Conservation (phyloP, 2,113 vertebrate genomes). For the Spheniscus mendiculus region DNA sequence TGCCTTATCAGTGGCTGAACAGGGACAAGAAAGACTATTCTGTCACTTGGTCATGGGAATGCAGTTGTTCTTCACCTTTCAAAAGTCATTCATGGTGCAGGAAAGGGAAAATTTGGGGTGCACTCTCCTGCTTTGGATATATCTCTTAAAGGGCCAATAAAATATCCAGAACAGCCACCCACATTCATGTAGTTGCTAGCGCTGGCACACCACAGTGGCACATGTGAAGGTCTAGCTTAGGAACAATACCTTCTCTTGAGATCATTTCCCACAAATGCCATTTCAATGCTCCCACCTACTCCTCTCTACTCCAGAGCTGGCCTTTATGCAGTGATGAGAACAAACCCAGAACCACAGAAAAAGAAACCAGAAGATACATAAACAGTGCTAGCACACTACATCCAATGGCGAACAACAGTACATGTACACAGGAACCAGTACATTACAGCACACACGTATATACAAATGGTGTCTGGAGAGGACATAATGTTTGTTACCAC, state of each 20-base stretch:
- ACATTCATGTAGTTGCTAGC: background rate
- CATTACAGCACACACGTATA: background rate
- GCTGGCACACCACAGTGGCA: background rate
- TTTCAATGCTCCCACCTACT: background rate
- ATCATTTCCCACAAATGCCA: background rate
- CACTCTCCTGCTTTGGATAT: background rate
- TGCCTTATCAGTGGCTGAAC: background rate
- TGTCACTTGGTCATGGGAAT: background rate
- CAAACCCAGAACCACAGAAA: background rate
- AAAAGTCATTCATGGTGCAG: background rate
- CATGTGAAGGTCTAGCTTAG: background rate
- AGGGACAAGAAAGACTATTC: background rate
- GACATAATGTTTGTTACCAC: background rate
- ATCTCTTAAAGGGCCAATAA: background rate
- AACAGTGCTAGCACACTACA: background rate
- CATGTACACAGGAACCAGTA: background rate
- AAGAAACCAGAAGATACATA: background rate
- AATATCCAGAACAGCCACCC: background rate
- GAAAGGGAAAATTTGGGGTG: background rate
- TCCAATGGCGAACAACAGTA: background rate
- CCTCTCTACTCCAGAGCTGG: background rate
- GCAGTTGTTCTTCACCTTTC: background rate
- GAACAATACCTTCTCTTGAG: background rate
- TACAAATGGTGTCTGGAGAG: constrained; percentile 14
- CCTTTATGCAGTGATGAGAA: background rate